Base-by-base conservation (phyloP, 2,113 vertebrate species). In the Sebastes fasciatus region DNA sequence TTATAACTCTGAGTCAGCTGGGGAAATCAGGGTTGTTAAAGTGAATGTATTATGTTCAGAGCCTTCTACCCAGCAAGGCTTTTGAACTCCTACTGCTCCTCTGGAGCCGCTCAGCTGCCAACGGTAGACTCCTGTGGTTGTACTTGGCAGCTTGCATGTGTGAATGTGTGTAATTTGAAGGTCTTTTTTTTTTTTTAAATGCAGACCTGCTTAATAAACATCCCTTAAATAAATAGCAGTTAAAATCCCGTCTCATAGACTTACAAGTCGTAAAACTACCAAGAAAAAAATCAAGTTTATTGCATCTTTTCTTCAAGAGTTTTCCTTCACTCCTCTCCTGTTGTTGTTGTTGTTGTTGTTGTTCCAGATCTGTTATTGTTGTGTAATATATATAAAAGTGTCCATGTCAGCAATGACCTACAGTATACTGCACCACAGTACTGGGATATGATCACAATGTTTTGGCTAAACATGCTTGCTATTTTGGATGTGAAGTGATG, bases 381-480 rank as follows among this genome's bases (percentile, higher is more conserved):
- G n/a, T n/a, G 54, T 21, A 4, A 16, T 57, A 57, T 9, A 21
- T 8, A 61, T 5, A 43, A 40, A 62, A 17, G n/a, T 26, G 2
- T 16, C 48, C 45, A 49, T 19, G 45, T n/a, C 9, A 62, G 16
- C 4, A 10, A 2, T 60, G 57, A 26, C 51, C 23, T 42, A 62
- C 16, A 67, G 68, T n/a, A 9, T 11, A 19, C 23, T 5, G 34
- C 63, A 34, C 19, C 34, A n/a, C 23, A 68, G 7, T 12, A 48
- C 69, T 34, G 61, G 23, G 40, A 79, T 45, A 46, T 61, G 51
- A 80, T 81, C 52, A 23, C 23, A 61, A 3, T 89, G 80, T 85
- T 85, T 89, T 66, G 80, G 57, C 72, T 89, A 86, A 90, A 90
- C 82, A 90, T 54, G 3, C 2, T 52, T 89, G 80, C 60, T 86